Percentiles rank a stretch among this genome's conserved stretches.
These are phyloP conservation scores for Pseudochaenichthys georgianus DNA, from an alignment of 2,797 vertebrate genomes.

Conservation along the genomic window DNA sequence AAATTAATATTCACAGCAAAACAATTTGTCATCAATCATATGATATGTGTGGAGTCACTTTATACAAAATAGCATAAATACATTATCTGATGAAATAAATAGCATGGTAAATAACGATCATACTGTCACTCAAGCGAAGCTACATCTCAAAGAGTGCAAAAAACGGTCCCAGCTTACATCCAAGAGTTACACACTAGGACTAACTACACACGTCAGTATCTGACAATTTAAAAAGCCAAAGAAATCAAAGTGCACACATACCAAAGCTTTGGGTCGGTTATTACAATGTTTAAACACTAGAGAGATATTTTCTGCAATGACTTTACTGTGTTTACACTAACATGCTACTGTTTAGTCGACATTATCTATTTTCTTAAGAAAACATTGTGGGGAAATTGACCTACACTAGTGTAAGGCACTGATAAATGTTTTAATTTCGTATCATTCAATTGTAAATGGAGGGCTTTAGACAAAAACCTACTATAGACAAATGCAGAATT, in stretches of 20 bases:
- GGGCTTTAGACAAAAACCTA: slow-evolving; percentile 8
- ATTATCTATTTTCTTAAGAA: slow-evolving; percentile 27
- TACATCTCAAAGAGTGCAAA: slow-evolving; percentile 82
- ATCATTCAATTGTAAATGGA: slow-evolving; percentile 49
- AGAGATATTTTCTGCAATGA: slow-evolving; percentile 63
- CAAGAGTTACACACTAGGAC: slow-evolving; percentile 49
- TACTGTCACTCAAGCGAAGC: slow-evolving; percentile 81
- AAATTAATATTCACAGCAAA: slow-evolving; percentile 69
- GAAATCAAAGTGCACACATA: slow-evolving; percentile 51
- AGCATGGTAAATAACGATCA: slow-evolving; percentile 73
- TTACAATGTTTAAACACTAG: slow-evolving; percentile 68
- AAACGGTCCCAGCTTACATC: slow-evolving; percentile 57
- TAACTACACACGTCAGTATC: slow-evolving; percentile 42
- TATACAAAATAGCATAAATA: slow-evolving; percentile 77
- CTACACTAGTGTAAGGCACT: slow-evolving; percentile 78
- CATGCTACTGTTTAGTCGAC: slow-evolving; percentile 70
- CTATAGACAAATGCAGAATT: slow-evolving; percentile 32
- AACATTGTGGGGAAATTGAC: slow-evolving; percentile 28
- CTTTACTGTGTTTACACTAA: slow-evolving; percentile 57
- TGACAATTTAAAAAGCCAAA: slow-evolving; percentile 51
- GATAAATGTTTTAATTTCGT: slow-evolving; percentile 42
- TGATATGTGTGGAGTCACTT: slow-evolving; percentile 70
- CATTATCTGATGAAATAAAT: slow-evolving; percentile 76
- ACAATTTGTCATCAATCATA: slow-evolving; percentile 63
- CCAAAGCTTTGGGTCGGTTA: slow-evolving; percentile 65